Evolutionary conservation across 2,888 invertebrate species (phyloP), one percentile per base, ranked within the genome.

Genomic region (Chelonus formosanus): DNA sequence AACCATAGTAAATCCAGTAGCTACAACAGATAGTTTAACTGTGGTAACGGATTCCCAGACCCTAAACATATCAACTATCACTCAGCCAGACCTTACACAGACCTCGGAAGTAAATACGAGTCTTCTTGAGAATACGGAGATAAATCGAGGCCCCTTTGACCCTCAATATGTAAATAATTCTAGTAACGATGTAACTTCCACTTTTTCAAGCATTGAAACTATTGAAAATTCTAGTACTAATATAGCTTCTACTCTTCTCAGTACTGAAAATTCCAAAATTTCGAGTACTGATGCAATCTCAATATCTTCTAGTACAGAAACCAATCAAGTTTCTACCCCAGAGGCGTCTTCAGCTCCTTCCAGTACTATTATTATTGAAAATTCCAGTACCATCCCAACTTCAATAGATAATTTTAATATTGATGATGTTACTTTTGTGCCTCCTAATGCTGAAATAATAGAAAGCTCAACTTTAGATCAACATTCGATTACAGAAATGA

Each of bases 31-130:
- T 69, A 67, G 67, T 40, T 65, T 65, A 70, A 75, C 74, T 69
- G 75, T 68, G 55, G 68, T 76, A 75, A 70, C 71, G 58, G 75
- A 71, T 72, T 69, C 77, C 71, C 76, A 71, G 69, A 72, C 71
- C 67, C 74, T 75, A 71, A 77, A 78, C 70, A 75, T 70, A 47
- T 63, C 65, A 63, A 71, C 64, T 20, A 64, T 67, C 63, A 73
- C 63, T 43, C 64, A 58, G 60, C 67, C 72, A 68, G 74, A 77
- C 65, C 74, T 63, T 59, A 76, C 74, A 54, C 73, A 70, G 65
- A 62, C 67, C 70, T 68, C 71, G 55, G 72, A 70, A 56, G 64
- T 74, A 66, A 63, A 60, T 48, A 65, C 66, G n/a, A 57, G 48
- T 56, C 40, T 56, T 31, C 55, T 68, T 44, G 67, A 68, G 43